These are phyloP conservation scores for Amblyjoppa proteus DNA, from an alignment of 2,888 invertebrate species.

Conservation along the genomic window DNA sequence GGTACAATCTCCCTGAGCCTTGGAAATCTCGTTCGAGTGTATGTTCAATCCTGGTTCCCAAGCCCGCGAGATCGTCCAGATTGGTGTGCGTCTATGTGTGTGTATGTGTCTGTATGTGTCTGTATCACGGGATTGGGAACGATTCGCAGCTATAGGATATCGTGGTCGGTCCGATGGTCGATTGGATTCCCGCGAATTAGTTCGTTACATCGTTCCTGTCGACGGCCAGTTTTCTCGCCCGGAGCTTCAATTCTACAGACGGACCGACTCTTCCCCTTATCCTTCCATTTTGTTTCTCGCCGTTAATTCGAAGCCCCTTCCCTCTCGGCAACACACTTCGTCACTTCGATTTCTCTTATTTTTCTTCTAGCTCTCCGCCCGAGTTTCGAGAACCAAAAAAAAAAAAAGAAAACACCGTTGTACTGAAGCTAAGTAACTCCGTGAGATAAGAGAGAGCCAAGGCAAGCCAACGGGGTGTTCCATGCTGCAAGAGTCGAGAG, in stretches of 20 bases:
- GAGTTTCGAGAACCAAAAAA: slow-evolving; percentile 34
- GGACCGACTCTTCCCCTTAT: slow-evolving; percentile 8
- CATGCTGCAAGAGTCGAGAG: slow-evolving; percentile 21
- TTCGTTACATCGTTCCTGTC: slow-evolving; percentile 70
- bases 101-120: no score
- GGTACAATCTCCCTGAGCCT: slow-evolving; percentile 28
- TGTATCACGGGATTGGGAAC: slow-evolving; percentile 67
- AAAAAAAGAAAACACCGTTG: slow-evolving; percentile 13
- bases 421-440: slow-evolving; percentile 52
- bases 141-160: slow-evolving; percentile 57
- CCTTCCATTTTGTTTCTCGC: slow-evolving; percentile 44
- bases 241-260: slow-evolving; percentile 23
- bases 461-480: slow-evolving; percentile 2
- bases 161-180: slow-evolving; percentile 58
- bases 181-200: slow-evolving; percentile 75
- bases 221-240: slow-evolving; percentile 31
- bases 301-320: slow-evolving; percentile 45
- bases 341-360: slow-evolving; percentile 37
- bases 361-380: slow-evolving; percentile 23
- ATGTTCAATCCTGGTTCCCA: slow-evolving; percentile 8
- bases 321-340: slow-evolving; percentile 8
- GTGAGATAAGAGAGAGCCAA: slow-evolving; percentile 52
- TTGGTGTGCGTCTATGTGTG: neutral
- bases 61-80: slow-evolving; percentile 44
- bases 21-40: slow-evolving; percentile 49